A percentile compares a stretch with the other conserved stretches of the same genome.
Conservation (phyloP, 1,140 invertebrate genomes). For the Caenorhabditis briggsae region DNA sequence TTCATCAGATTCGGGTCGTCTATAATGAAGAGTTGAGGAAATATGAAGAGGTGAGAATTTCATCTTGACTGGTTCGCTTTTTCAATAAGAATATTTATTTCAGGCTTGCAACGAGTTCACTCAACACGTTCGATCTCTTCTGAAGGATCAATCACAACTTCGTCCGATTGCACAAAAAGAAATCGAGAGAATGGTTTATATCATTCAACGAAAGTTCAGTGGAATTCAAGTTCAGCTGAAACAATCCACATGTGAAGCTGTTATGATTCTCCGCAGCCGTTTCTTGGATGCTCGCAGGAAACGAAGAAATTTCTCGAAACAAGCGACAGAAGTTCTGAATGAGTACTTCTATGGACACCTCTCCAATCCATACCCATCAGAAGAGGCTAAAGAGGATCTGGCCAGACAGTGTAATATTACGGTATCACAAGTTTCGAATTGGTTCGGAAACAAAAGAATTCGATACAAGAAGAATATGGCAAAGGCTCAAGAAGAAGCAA, state of each 20-base stretch:
- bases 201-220: conserved; percentile 99
- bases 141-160: conserved; percentile 96
- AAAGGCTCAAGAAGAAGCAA: conserved; percentile 99
- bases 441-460: conserved; percentile 99
- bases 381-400: conserved; percentile 99
- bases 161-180: conserved; percentile 83
- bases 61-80: no score
- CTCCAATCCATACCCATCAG: conserved; percentile 98
- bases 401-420: conserved; percentile 99
- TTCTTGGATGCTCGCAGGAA: conserved; percentile 85
- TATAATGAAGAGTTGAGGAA: conserved; percentile 99
- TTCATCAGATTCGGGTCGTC: conserved; percentile 98
- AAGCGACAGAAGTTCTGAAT: conserved; percentile 98
- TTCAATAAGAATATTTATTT: conserved; percentile 64
- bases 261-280: conserved; percentile 94
- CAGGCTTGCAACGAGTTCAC: conserved; percentile 99
- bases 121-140: conserved; percentile 97
- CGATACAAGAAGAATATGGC: conserved; percentile 99
- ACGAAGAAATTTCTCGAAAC: conserved; percentile 99
- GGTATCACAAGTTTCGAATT: conserved; percentile 87
- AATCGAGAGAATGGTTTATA: conserved; percentile 99
- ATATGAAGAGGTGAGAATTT: conserved; percentile 88
- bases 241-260: conserved; percentile 99
- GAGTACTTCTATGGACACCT: conserved; percentile 99
- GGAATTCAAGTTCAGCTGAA: conserved; percentile 99